Evolutionary conservation across 2,797 vertebrate genomes (phyloP), one percentile per base, ranked within the genome.

Genomic region (Sebastes hubbsi): DNA sequence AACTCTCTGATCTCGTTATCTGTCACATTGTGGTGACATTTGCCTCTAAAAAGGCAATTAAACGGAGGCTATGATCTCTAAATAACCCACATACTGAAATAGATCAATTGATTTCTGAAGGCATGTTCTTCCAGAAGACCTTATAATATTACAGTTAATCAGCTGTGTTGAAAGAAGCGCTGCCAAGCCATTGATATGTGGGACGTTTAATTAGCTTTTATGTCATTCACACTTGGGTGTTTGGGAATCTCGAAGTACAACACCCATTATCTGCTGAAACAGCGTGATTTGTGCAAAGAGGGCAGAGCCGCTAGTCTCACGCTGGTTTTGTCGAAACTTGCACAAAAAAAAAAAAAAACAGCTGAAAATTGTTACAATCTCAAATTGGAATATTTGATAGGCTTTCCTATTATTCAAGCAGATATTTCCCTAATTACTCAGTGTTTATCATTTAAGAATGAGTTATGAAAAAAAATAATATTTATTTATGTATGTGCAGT

Each of bases 121-220:
- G 86, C 81, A 59, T 85, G 59, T 63, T 80, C 77, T 58, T 85
- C 25, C 63, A 85, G 75, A 80, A 60, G 58, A 80, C 62, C 79
- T 82, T 85, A 73, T 73, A 72, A 77, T 81, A 84, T 88, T 78
- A 69, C 75, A 78, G 83, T 84, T 92, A 89, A 91, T 91, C 88
- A 87, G 84, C 88, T 59, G 38, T 42, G 77, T 72, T 83, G 80
- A 86, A 87, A 85, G 78, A 82, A 66, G 32, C 38, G 24, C 84
- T 79, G 89, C 91, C 88, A 87, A 62, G 54, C 70, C 70, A 61
- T 61, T 86, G 85, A 89, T 81, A 88, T 77, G 89, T 81, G 74
- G 81, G 89, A 87, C 58, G 61, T 89, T 88, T 93, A 91, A 95
- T 95, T 92, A 93, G 82, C 88, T 77, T 86, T 77, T 60, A 76